Base-by-base conservation (phyloP, 2,113 vertebrate genomes). In the Podilymbus podiceps region DNA sequence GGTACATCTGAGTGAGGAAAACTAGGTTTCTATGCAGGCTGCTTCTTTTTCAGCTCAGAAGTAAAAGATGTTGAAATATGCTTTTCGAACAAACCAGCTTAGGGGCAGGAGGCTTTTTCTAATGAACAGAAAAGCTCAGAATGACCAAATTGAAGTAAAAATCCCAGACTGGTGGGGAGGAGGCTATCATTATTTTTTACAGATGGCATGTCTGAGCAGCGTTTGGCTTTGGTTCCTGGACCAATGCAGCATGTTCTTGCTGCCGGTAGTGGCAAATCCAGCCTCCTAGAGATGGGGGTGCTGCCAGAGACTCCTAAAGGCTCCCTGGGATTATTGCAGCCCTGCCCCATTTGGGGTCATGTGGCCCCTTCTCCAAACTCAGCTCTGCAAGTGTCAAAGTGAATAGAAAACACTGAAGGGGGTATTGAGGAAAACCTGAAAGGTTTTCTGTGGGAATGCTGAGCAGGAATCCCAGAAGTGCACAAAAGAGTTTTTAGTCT, bases 21-120 rank as follows among this genome's bases (percentile, higher is more conserved):
- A 94, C 74, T 92, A 95, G 92, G 87, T 91, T 97, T 96, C 91
- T 83, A 92, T 89, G 94, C 95, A 96, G 92, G 58, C 95, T 95
- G 92, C 86, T 85, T 90, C 80, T 81, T 94, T 95, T 91, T 89
- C 81, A 73, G 80, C 92, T 95, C 58, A 88, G 62, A 97, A 96
- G 74, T 92, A 92, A 85, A 96, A 82, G 71, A 94, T 95, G 66
- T 76, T 13, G 56, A 91, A 95, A 93, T 76, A 56, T 3, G 71
- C 53, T 92, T 85, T 86, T 79, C 82, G 64, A 87, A 67, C 46
- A 63, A 95, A 95, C 77, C 81, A 74, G 25, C 73, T 79, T 53
- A 66, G 81, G 74, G 42, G 77, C 77, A 84, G 59, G 59, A 88
- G 38, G 66, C 24, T 91, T 92, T 40, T 47, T 89, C 14, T 95